Evolutionary conservation across 2,888 invertebrate species (phyloP), one percentile per base, ranked within the genome.

Genomic region (Cylloceria caligata): DNA sequence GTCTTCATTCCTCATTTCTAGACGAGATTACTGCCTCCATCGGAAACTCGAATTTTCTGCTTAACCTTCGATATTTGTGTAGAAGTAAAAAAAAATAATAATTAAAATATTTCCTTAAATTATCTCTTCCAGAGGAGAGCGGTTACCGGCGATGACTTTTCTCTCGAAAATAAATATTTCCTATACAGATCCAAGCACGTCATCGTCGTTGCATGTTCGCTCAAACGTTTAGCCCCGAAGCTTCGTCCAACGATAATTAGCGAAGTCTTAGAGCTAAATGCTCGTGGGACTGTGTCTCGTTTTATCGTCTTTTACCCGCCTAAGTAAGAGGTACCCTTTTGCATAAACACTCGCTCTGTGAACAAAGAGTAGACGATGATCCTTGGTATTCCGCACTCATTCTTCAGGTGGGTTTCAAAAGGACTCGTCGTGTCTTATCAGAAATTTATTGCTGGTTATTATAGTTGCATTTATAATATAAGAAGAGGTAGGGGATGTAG

Each of bases 181-280:
- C 5, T 5, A 30, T 30, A 5, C 30, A 30, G 30, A 1, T 30
- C 9, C 57, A 67, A 78, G 75, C 55, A 62, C 47, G 60, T 75
- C 71, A 72, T 76, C 75, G 47, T 62, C n/a, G 57, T 65, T 47
- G 36, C 34, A 3, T 71, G 75, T 67, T 62, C 71, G 71, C 68
- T 76, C 79, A 72, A 79, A 76, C 75, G 68, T 75, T 68, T 75
- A 79, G 30, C 65, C 45, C 60, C 75, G 45, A 27, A 57, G 7
- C 34, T 27, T 62, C 52, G 42, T 52, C 55, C 75, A 67, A 80
- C 72, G 83, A 65, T 60, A 78, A 80, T 69, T 76, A 67, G 27
- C 64, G 68, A 73, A 83, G 73, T 69, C 75, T 55, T 73, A 62
- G 65, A 78, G 49, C 67, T 75, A 82, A 75, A 75, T 79, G 75